phyloP scores from a whole-genome alignment of 2,113 vertebrate genomes.

The Reinhardtius hippoglossoides region DNA sequence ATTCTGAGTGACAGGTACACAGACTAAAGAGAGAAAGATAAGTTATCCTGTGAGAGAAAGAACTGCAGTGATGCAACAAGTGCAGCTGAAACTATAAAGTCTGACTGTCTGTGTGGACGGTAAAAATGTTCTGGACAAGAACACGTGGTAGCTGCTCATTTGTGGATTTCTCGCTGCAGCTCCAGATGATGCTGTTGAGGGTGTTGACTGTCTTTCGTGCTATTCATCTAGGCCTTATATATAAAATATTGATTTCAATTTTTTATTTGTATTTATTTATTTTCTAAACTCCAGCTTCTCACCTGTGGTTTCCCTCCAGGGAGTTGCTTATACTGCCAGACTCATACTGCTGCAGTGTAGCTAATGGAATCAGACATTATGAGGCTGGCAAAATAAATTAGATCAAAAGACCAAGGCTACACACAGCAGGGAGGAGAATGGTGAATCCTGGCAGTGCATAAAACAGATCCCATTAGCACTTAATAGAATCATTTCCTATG shows the following conservation, averaged over 20 bases:
- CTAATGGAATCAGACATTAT: constrained; percentile 48
- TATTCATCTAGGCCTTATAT: constrained; percentile 3
- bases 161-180: constrained; percentile 5
- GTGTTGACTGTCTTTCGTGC: neutral
- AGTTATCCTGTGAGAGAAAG: too few relatives aligned
- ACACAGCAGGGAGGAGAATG: constrained; percentile 29
- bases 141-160: too few relatives aligned
- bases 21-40: too few relatives aligned
- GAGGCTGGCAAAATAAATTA: constrained; percentile 46
- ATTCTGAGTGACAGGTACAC: too few relatives aligned
- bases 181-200: neutral
- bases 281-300: constrained; percentile 16
- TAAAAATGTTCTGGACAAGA: too few relatives aligned
- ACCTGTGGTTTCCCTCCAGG: constrained; percentile 35
- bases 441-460: constrained; percentile 14
- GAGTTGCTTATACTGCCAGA: constrained; percentile 17
- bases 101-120: too few relatives aligned
- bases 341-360: constrained; percentile 30
- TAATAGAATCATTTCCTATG: constrained; percentile 3
- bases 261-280: constrained; percentile 45
- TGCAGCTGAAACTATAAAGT: too few relatives aligned
- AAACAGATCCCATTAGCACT: constrained; percentile 24
- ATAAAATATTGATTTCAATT: constrained; percentile 50
- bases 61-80: too few relatives aligned
- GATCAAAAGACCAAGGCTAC: constrained; percentile 39